Conservation (phyloP, 2,888 invertebrate species). For the Teleiodes luculella region DNA sequence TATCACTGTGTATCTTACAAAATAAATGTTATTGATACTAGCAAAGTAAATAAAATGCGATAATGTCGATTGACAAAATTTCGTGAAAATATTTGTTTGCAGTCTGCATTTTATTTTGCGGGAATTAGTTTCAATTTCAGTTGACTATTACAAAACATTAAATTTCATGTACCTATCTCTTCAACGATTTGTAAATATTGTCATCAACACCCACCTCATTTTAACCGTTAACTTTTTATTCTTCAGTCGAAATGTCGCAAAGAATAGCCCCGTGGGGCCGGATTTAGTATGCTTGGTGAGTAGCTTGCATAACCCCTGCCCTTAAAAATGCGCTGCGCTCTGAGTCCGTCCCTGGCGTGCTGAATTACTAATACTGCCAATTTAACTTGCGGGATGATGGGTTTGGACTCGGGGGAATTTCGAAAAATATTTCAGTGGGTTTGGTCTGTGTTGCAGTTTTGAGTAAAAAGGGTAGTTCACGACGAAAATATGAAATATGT, state of each 20-base stretch:
- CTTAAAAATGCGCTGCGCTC: conserved; percentile 13
- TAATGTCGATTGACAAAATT: no score
- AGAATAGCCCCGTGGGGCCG: background rate
- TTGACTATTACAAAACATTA: no score
- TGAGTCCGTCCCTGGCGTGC: conserved; percentile 16
- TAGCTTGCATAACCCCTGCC: conserved; percentile 11
- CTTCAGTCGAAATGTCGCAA: background rate
- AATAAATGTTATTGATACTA: no score
- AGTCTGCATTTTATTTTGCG: no score
- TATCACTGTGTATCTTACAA: no score
- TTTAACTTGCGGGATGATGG: conserved; percentile 28
- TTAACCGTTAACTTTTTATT: background rate
- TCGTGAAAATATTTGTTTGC: no score
- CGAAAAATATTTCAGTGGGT: background rate
- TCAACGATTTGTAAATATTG: background rate
- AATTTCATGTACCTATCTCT: no score
- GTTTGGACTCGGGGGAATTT: background rate
- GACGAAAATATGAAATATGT: no score
- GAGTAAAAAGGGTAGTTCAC: no score
- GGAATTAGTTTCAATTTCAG: no score
- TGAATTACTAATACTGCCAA: conserved; percentile 29
- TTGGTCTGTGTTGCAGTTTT: background rate
- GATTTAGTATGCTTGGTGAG: conserved; percentile 6
- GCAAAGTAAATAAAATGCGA: no score
- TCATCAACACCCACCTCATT: background rate